Evolutionary conservation across 2,888 invertebrate species (phyloP).

Genomic region (Acanthococcus lagerstroemiae): DNA sequence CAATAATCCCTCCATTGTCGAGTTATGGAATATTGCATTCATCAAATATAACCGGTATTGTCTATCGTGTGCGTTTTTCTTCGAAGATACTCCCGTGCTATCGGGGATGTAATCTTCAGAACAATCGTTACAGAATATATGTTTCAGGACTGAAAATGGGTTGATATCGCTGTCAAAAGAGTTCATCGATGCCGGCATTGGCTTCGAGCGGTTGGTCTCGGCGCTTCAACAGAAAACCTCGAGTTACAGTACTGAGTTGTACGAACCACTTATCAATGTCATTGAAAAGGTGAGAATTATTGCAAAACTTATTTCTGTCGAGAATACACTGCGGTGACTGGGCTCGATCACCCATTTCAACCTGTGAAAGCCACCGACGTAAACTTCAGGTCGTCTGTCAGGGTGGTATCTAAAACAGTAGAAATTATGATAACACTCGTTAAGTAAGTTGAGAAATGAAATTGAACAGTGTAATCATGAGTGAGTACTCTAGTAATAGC

Average conservation of each 20-base stretch:
- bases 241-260: conserved; percentile 92
- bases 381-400: too few species aligned
- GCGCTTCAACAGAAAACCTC: conserved; percentile 70
- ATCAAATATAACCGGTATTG: conserved; percentile 87
- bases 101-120: neutral
- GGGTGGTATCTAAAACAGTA: too few species aligned
- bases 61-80: too few species aligned
- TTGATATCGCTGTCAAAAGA: conserved; percentile 49
- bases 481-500: too few species aligned
- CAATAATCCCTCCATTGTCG: conserved; percentile 59
- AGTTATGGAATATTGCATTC: conserved; percentile 95
- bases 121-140: conserved; percentile 2
- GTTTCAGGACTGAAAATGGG: conserved; percentile 54
- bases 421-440: too few species aligned
- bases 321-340: too few species aligned
- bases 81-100: conserved; percentile 23
- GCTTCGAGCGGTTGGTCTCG: conserved; percentile 80
- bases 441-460: too few species aligned
- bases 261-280: conserved; percentile 60
- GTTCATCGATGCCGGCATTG: conserved; percentile 94
- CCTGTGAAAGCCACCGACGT: too few species aligned
- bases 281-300: conserved; percentile 60
- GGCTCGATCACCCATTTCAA: too few species aligned
- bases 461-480: too few species aligned
- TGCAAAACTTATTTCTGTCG: too few species aligned